phyloP scores from a whole-genome alignment of 2,888 invertebrate genomes.

The Lepas anatifera region DNA sequence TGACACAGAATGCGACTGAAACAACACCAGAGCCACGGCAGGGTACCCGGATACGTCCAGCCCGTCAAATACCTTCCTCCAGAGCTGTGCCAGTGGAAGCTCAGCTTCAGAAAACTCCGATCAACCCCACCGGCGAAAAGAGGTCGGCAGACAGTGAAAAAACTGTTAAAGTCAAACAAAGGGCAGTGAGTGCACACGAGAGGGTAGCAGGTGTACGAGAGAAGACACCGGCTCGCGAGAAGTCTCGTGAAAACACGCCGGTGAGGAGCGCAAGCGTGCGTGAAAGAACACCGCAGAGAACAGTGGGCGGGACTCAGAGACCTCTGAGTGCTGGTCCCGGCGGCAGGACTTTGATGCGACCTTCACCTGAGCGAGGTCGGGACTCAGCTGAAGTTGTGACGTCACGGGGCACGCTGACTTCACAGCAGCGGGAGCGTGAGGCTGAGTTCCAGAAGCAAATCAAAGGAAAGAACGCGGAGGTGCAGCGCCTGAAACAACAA shows the following conservation, averaged over 20 bases:
- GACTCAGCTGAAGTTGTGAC: neutral
- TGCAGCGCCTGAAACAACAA: slow-evolving; percentile 21
- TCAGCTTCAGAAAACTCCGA: no score
- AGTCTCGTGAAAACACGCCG: no score
- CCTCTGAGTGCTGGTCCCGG: neutral
- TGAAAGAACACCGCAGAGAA: neutral
- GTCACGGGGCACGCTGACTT: slow-evolving; percentile 14
- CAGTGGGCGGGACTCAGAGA: neutral
- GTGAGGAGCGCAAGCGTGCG: no score
- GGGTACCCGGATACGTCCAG: neutral
- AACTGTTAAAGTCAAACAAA: neutral
- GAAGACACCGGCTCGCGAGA: neutral
- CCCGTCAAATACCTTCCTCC: neutral
- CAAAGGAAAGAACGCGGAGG: slow-evolving; percentile 25
- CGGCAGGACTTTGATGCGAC: neutral
- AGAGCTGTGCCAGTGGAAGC: neutral
- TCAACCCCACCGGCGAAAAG: neutral
- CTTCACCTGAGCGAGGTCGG: neutral
- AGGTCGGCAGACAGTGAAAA: neutral
- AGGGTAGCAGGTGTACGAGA: neutral
- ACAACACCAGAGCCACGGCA: no score
- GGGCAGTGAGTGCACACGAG: no score
- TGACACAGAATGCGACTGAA: no score
- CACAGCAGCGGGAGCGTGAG: slow-evolving; percentile 28
- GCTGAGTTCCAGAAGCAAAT: slow-evolving; percentile 25